Evolutionary conservation across 2,797 vertebrate genomes (phyloP).

Genomic region (Microcaecilia unicolor): DNA sequence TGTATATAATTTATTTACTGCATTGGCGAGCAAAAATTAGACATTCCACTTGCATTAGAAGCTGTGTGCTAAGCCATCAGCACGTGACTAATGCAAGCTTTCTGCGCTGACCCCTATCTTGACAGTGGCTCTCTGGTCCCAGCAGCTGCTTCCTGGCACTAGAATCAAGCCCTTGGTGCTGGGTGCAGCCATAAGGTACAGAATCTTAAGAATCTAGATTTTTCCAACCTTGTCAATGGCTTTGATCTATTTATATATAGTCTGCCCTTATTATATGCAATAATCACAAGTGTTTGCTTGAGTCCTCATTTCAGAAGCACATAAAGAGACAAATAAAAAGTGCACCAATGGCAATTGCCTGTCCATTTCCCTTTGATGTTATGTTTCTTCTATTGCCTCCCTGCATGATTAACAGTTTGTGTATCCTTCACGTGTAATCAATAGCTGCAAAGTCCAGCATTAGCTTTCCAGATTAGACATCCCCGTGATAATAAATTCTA

Average conservation of each 20-base stretch:
- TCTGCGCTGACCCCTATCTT: no score
- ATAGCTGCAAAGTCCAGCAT: slow-evolving; percentile 59
- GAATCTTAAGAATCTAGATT: no score
- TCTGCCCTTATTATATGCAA: slow-evolving; percentile 29
- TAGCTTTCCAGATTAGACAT: slow-evolving; percentile 64
- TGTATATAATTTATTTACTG: no score
- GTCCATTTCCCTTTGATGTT: slow-evolving; percentile 37
- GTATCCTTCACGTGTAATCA: slow-evolving; percentile 61
- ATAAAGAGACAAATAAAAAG: slow-evolving; percentile 32
- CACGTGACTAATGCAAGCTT: no score
- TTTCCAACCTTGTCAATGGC: no score
- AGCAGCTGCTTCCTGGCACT: no score
- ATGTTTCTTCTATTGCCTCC: slow-evolving; percentile 45
- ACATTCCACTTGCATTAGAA: no score
- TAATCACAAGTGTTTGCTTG: slow-evolving; percentile 27
- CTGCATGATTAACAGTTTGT: slow-evolving; percentile 59
- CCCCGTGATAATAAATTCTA: slow-evolving; percentile 66
- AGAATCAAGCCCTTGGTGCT: no score
- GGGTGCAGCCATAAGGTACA: no score
- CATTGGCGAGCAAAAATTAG: no score
- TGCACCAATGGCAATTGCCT: slow-evolving; percentile 37
- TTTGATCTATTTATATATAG: not conserved
- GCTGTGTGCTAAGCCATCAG: no score
- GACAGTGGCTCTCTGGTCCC: no score
- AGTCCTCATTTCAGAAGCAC: slow-evolving; percentile 6